Evolutionary conservation across 2,888 invertebrate species (phyloP), one percentile per base, ranked within the genome.

Genomic region (Margaritifera margaritifera): DNA sequence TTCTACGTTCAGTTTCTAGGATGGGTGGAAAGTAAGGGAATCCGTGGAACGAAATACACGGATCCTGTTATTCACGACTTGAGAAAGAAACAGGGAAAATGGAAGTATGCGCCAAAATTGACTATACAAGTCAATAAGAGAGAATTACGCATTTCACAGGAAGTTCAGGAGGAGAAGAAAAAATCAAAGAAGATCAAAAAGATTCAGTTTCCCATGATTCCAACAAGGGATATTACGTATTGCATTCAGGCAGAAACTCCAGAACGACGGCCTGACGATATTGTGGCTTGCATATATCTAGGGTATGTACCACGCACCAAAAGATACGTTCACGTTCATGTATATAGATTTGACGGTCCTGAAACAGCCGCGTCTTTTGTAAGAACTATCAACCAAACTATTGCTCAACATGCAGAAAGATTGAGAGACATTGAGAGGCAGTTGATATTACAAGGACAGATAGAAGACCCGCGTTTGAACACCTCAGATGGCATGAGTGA

Each of bases 241-340:
- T 95, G 95, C 24, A 94, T 95, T 83, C 96, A 96, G 78, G 94
- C 95, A 71, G 79, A 71, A 22, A 62, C 88, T 27, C 91, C 91
- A 0, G 97, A 98, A 87, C 95, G 95, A 67, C 57, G 88, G 20
- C 91, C 91, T 0, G 90, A 92, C 78, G 98, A 99, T 87, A 94
- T 98, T 57, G 97, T 98, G 59, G 96, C 97, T 2, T 96, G 96
- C 83, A 96, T 98, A 68, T 92, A 98, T 77, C 92, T 98, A 61
- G 93, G 98, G 1, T 97, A 96, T 89, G 98, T 98, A 91, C 97
- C 98, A 0, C 94, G 96, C 68, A 97, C 97, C 15, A 95, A 95
- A 80, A 96, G 96, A 88, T 97, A 97, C 0, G 94, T 98, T 42
- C 98, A 98, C 88, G 96, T 97, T 4, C 98, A 99, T 89, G 97